Conservation (phyloP, 2,797 vertebrate species). For the Sternotherus odoratus region DNA sequence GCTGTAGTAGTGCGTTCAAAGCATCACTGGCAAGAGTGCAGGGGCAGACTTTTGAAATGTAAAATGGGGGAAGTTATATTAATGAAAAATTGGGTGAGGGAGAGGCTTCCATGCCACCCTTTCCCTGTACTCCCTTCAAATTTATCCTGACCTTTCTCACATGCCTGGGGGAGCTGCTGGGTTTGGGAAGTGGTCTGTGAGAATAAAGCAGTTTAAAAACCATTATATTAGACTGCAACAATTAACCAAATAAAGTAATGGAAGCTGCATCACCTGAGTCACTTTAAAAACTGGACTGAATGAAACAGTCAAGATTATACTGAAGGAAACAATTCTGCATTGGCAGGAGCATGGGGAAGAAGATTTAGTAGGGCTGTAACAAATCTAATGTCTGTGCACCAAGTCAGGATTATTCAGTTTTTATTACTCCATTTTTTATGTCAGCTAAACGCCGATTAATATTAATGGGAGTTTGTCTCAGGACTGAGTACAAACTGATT, state of each 20-base stretch:
- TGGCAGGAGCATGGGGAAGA: conserved; percentile 68
- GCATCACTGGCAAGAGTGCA: conserved; percentile 38
- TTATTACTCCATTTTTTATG: conserved; percentile 64
- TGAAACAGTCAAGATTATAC: conserved; percentile 69
- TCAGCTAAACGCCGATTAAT: conserved; percentile 58
- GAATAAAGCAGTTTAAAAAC: conserved; percentile 73
- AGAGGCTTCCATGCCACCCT: conserved; percentile 64
- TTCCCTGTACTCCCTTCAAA: conserved; percentile 66
- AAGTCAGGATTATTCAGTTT: conserved; percentile 63
- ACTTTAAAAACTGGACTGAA: conserved; percentile 69
- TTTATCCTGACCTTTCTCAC: conserved; percentile 72
- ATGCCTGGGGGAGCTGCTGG: conserved; percentile 67
- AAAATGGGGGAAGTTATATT: conserved; percentile 43
- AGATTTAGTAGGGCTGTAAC: conserved; percentile 54
- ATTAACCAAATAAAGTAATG: conserved; percentile 77
- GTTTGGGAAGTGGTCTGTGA: conserved; percentile 74
- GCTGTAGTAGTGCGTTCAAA: conserved; percentile 38
- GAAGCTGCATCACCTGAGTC: conserved; percentile 75
- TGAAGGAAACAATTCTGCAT: conserved; percentile 70
- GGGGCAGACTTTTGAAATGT: conserved; percentile 60
- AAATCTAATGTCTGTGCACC: conserved; percentile 60
- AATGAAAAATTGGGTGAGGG: conserved; percentile 36
- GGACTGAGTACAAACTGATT: conserved; percentile 41
- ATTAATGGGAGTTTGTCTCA: conserved; percentile 26
- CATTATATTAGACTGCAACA: conserved; percentile 76